A percentile compares a stretch with the other conserved stretches of the same genome.
These are phyloP conservation scores for Vollenhovia emeryi DNA, from an alignment of 1,140 invertebrate species.

Conservation along the genomic window DNA sequence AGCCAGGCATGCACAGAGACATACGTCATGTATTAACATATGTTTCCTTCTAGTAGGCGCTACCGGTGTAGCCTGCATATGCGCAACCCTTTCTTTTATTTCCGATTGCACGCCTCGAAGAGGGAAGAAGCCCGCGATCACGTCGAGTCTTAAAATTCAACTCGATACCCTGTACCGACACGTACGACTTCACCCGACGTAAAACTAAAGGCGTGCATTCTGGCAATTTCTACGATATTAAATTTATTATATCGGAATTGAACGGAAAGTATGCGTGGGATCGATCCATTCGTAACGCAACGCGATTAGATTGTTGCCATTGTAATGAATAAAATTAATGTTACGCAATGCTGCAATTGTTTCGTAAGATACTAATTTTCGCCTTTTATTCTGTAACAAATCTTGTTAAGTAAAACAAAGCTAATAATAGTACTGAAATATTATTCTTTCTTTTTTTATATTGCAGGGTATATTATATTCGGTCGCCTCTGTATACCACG, in stretches of 20 bases:
- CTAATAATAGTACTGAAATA: background rate
- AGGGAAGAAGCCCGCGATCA: background rate
- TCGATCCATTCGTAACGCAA: conserved; percentile 4
- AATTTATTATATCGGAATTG: background rate
- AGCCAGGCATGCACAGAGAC: conserved; percentile 13
- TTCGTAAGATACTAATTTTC: background rate
- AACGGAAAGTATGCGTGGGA: background rate
- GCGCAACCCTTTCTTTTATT: background rate
- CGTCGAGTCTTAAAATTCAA: background rate
- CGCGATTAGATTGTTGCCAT: background rate
- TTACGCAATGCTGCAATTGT: conserved; percentile 5
- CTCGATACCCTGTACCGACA: background rate
- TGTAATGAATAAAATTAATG: conserved; percentile 1
- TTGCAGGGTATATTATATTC: background rate
- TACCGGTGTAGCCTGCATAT: background rate
- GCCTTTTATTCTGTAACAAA: background rate
- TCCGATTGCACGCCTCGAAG: background rate
- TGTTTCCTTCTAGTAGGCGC: conserved; percentile 19
- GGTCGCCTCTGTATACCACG: background rate
- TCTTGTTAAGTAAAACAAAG: background rate
- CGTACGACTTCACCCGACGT: background rate
- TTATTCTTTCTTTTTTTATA: background rate
- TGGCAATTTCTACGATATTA: conserved; percentile 7
- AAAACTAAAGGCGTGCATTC: background rate
- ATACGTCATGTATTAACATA: conserved; percentile 57